These are phyloP conservation scores for Scrobipalpa atriplicella DNA, from an alignment of 2,888 invertebrate genomes.

Conservation along the genomic window DNA sequence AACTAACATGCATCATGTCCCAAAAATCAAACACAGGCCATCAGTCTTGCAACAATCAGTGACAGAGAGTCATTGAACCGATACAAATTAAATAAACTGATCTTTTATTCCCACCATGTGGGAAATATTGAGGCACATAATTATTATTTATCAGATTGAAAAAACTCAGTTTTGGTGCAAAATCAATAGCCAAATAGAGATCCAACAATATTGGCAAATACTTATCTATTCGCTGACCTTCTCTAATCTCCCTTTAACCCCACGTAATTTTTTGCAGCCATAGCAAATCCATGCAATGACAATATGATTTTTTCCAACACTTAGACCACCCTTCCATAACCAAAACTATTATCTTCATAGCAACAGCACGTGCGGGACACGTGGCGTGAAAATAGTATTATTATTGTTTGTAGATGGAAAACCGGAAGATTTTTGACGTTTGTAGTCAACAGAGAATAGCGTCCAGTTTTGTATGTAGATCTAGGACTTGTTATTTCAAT, in stretches of 20 bases:
- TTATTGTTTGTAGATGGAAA: not conserved
- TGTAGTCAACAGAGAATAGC: not conserved
- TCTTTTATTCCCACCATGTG: too few species aligned
- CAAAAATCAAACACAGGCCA: not conserved
- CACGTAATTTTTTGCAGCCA: slow-evolving; percentile 11
- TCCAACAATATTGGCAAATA: not conserved
- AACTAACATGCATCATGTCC: not conserved
- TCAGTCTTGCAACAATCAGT: not conserved
- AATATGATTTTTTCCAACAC: slow-evolving; percentile 27
- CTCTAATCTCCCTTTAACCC: slow-evolving; percentile 6
- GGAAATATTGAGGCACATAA: too few species aligned
- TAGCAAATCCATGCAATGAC: slow-evolving; percentile 8
- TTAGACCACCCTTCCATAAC: slow-evolving; percentile 28
- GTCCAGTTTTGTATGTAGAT: not conserved
- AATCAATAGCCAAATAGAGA: not conserved
- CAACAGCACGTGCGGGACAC: slow-evolving; percentile 45
- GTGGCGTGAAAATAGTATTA: slow-evolving; percentile 35
- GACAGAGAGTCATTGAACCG: not conserved
- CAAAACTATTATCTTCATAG: slow-evolving; percentile 43
- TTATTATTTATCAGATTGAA: not conserved
- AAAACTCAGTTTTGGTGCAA: not conserved
- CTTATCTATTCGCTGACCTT: slow-evolving; percentile 1
- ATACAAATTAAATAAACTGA: too few species aligned
- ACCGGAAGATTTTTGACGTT: not conserved
- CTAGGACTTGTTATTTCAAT: too few species aligned